Evolutionary conservation across 2,113 vertebrate species (phyloP).

Genomic region (Myrmecophaga tridactyla): DNA sequence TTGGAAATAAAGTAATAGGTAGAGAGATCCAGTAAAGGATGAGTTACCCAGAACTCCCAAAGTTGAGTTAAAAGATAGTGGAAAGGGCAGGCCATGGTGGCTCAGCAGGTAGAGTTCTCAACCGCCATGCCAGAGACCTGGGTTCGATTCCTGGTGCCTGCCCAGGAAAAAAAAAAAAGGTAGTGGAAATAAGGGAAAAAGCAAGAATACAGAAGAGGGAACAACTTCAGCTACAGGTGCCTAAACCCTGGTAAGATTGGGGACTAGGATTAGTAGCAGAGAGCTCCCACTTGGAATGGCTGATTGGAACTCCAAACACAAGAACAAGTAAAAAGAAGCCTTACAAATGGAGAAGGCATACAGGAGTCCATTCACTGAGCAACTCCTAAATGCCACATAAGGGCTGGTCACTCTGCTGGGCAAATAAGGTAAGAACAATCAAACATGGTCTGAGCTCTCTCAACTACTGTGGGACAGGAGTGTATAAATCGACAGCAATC

Average conservation of each 20-base stretch:
- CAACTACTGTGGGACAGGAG: neutral
- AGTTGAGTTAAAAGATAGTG: neutral
- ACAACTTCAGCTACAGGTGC: too few species aligned
- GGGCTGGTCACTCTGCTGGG: neutral
- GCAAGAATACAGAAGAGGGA: neutral
- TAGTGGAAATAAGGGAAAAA: neutral
- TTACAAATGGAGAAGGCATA: neutral
- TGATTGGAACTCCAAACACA: neutral
- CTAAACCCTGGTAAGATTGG: too few species aligned
- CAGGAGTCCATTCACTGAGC: neutral
- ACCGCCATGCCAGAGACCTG: too few species aligned
- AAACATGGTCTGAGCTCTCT: neutral
- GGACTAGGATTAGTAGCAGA: neutral
- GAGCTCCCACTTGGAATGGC: neutral
- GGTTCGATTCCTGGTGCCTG: too few species aligned
- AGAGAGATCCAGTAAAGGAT: neutral
- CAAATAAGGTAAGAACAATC: neutral
- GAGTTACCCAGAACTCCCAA: neutral
- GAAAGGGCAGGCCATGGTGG: too few species aligned
- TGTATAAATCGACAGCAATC: neutral
- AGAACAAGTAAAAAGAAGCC: neutral
- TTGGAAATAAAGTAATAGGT: neutral
- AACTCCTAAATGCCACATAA: neutral
- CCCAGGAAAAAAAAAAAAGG: too few species aligned
- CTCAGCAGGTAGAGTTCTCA: too few species aligned